Evolutionary conservation across 2,113 vertebrate genomes (phyloP).

Genomic region (Centropristis striata): DNA sequence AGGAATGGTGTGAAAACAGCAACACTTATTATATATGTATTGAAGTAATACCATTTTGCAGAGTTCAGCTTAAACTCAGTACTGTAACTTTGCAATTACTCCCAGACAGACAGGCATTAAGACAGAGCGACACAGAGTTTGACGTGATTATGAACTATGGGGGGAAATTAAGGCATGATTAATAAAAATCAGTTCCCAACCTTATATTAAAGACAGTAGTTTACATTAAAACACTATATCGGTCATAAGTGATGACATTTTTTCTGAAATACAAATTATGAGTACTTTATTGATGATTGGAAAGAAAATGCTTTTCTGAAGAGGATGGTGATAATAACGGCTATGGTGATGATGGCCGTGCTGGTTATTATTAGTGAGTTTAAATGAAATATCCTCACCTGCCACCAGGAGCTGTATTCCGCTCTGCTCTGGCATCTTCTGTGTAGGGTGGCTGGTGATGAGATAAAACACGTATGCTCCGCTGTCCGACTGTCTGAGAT

Average conservation of each 20-base stretch:
- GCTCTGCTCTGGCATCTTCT: conserved; percentile 81
- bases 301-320: not conserved
- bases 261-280: not conserved
- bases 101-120: not conserved
- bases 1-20: not conserved
- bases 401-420: conserved; percentile 78
- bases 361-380: not conserved
- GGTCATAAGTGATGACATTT: not conserved
- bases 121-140: not conserved
- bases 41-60: not conserved
- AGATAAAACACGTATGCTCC: conserved; percentile 83
- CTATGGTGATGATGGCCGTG: not conserved
- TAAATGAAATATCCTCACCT: conserved; percentile 50
- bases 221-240: not conserved
- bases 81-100: not conserved
- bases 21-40: not conserved
- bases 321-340: too few species aligned
- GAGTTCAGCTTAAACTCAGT: not conserved
- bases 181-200: not conserved
- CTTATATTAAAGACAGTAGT: not conserved
- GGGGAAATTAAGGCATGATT: not conserved
- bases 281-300: not conserved
- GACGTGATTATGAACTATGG: not conserved
- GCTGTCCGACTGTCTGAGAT: conserved; percentile 78
- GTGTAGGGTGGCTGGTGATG: conserved; percentile 75